phyloP scores from a whole-genome alignment of 1,140 invertebrate genomes.

The Polypedilum vanderplanki region DNA sequence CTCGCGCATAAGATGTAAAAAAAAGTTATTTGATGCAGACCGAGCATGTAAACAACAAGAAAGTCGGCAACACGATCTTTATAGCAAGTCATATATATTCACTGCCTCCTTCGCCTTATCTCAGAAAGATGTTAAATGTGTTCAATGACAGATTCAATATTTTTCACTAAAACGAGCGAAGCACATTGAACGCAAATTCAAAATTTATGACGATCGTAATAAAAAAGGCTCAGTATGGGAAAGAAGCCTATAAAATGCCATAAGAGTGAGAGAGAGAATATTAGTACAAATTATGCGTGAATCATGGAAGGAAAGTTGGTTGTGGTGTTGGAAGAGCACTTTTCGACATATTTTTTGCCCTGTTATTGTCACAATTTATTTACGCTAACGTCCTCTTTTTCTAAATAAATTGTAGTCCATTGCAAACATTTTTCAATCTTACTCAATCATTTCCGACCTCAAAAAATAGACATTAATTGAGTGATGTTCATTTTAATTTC shows the following conservation, averaged over 20 bases:
- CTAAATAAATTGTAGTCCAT: too few relatives aligned
- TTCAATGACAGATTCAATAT: conserved; percentile 13
- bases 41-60: too few relatives aligned
- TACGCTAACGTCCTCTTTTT: too few relatives aligned
- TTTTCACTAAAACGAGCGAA: neutral
- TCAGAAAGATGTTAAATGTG: conserved; percentile 1
- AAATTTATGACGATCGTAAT: conserved; percentile 12
- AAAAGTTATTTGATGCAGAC: too few relatives aligned
- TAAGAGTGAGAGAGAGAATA: neutral
- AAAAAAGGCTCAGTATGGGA: neutral
- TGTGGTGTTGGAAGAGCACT: neutral
- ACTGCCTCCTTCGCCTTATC: neutral
- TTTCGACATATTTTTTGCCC: too few relatives aligned
- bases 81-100: neutral
- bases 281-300: neutral
- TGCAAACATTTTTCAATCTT: too few relatives aligned
- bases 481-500: too few relatives aligned
- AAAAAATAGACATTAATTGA: too few relatives aligned
- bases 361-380: too few relatives aligned
- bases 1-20: too few relatives aligned
- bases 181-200: neutral
- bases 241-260: neutral
- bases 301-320: neutral
- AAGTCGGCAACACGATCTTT: neutral
- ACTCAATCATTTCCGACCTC: too few relatives aligned